These are phyloP conservation scores for Platycheirus albimanus DNA, from an alignment of 2,888 invertebrate species.

Conservation along the genomic window DNA sequence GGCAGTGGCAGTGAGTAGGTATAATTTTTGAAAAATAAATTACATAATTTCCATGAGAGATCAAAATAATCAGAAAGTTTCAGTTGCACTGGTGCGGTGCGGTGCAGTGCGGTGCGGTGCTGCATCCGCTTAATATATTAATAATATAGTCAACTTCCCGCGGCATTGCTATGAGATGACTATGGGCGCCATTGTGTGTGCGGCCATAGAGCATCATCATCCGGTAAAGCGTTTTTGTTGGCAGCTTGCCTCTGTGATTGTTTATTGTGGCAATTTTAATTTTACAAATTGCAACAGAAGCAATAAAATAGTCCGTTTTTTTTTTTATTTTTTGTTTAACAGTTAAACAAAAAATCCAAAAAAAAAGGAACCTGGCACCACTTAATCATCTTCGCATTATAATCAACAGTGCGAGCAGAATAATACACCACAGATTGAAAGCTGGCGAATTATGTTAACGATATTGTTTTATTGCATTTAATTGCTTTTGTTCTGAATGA, in stretches of 20 bases:
- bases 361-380: constrained; percentile 29
- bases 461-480: constrained; percentile 71
- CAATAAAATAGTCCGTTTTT: constrained; percentile 62
- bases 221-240: constrained; percentile 52
- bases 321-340: constrained; percentile 7
- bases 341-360: constrained; percentile 25
- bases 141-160: constrained; percentile 69
- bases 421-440: constrained; percentile 68
- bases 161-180: neutral
- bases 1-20: constrained; percentile 1
- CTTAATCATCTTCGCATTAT: constrained; percentile 72
- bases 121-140: constrained; percentile 56
- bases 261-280: constrained; percentile 73
- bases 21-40: constrained; percentile 49
- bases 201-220: constrained; percentile 1
- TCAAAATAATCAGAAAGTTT: constrained; percentile 73
- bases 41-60: constrained; percentile 71
- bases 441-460: constrained; percentile 71
- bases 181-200: neutral
- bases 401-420: constrained; percentile 69
- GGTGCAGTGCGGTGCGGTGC: no score
- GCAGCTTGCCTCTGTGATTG: constrained; percentile 60
- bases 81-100: no score
- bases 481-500: constrained; percentile 66
- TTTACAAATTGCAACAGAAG: constrained; percentile 74